Conservation (phyloP, 2,888 invertebrate genomes). For the Brachypterus glaber region DNA sequence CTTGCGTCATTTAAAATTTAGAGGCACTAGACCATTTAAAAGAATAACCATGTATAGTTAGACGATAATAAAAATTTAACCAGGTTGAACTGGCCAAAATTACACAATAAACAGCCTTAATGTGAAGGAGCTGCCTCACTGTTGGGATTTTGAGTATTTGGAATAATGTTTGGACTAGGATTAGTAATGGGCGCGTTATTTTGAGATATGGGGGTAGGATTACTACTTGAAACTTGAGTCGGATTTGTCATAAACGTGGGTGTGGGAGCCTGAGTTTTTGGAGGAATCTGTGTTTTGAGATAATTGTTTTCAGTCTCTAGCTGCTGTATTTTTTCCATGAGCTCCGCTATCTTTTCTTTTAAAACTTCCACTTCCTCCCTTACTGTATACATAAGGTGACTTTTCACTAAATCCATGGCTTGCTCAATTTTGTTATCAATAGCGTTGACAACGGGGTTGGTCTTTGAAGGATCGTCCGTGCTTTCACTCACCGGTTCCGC, state of each 20-base stretch:
- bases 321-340: conserved; percentile 59
- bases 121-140: conserved; percentile 6
- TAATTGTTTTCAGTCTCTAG: conserved; percentile 62
- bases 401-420: conserved; percentile 71
- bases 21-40: too few species aligned
- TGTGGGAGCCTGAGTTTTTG: conserved; percentile 10
- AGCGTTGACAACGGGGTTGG: conserved; percentile 48
- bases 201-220: conserved; percentile 9
- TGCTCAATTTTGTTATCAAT: conserved; percentile 75
- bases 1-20: too few species aligned
- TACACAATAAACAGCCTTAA: too few species aligned
- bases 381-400: conserved; percentile 69
- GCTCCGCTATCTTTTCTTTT: conserved; percentile 62
- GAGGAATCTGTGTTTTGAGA: conserved; percentile 43
- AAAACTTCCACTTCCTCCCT: conserved; percentile 68
- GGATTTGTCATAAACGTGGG: conserved; percentile 10
- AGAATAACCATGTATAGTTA: too few species aligned
- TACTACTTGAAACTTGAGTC: conserved; percentile 9
- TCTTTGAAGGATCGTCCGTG: conserved; percentile 32
- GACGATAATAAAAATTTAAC: too few species aligned
- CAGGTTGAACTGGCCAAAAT: too few species aligned
- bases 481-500: conserved; percentile 26
- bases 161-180: conserved; percentile 15
- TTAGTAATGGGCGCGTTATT: conserved; percentile 12
- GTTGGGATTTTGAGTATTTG: conserved; percentile 13